Conservation (phyloP, 2,888 invertebrate species). For the Melanchra persicariae region DNA sequence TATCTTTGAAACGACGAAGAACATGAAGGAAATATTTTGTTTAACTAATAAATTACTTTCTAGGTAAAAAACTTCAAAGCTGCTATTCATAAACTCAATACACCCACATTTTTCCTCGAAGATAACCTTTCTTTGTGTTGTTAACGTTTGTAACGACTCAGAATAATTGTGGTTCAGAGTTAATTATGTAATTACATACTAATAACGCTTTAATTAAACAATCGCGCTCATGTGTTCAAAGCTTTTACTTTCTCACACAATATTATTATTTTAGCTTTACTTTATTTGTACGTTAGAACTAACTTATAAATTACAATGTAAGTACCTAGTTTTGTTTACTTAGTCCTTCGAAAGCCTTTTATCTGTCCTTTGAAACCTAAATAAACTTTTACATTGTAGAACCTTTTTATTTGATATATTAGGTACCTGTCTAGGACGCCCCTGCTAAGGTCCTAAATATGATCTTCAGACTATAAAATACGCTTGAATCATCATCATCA, state of each 20-base stretch:
- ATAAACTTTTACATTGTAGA: slow-evolving; percentile 7
- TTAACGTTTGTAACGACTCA: slow-evolving; percentile 36
- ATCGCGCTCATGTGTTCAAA: slow-evolving; percentile 21
- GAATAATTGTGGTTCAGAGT: slow-evolving; percentile 51
- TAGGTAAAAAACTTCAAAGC: slow-evolving; percentile 35
- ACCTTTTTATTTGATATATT: slow-evolving; percentile 24
- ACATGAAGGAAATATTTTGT: no score
- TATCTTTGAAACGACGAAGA: no score
- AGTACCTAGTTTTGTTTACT: slow-evolving; percentile 18
- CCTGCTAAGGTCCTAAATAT: not conserved
- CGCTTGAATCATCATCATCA: no score
- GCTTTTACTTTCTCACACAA: slow-evolving; percentile 26
- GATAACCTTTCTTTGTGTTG: slow-evolving; percentile 49
- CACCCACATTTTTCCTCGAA: slow-evolving; percentile 14
- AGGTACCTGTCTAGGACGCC: not conserved
- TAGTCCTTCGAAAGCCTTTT: slow-evolving; percentile 38
- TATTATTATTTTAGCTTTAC: slow-evolving; percentile 3
- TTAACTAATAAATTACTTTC: no score
- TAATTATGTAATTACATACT: slow-evolving; percentile 46
- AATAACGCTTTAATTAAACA: slow-evolving; percentile 47
- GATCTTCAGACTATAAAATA: not conserved
- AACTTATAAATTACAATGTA: slow-evolving; percentile 25
- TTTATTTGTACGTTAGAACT: slow-evolving; percentile 34
- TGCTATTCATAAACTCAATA: slow-evolving; percentile 19
- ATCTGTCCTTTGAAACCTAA: slow-evolving; percentile 33